These are phyloP conservation scores for Drymodes brunneopygia DNA, from an alignment of 2,113 vertebrate genomes.

Conservation along the genomic window DNA sequence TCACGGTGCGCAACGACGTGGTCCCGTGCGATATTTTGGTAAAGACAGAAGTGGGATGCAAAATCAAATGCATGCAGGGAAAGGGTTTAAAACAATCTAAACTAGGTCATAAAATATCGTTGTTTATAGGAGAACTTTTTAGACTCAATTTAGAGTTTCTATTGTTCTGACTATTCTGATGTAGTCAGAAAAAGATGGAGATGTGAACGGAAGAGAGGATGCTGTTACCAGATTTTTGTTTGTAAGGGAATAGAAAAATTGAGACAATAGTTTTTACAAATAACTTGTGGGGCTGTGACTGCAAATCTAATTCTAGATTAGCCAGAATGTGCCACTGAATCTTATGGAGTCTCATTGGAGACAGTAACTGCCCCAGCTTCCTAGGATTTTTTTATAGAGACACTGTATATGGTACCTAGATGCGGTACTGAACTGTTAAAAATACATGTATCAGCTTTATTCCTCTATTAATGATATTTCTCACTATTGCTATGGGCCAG, in stretches of 20 bases:
- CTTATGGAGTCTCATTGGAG: background rate
- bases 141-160: background rate
- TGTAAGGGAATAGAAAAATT: background rate
- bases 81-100: background rate
- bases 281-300: background rate
- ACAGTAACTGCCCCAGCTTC: background rate
- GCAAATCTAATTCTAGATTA: background rate
- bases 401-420: background rate
- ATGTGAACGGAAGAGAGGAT: background rate
- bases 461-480: background rate
- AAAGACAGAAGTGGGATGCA: too few relatives aligned
- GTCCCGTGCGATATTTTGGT: rapidly evolving
- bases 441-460: background rate
- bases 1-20: rapidly evolving
- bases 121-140: background rate
- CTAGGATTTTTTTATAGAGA: background rate
- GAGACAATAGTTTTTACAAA: background rate
- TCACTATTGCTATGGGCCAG: background rate
- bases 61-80: background rate
- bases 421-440: background rate
- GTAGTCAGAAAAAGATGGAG: background rate
- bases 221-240: background rate
- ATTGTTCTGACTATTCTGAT: background rate
- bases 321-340: background rate
- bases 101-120: background rate